phyloP scores from a whole-genome alignment of 2,797 vertebrate species.

The Schizothorax lantsangensis region DNA sequence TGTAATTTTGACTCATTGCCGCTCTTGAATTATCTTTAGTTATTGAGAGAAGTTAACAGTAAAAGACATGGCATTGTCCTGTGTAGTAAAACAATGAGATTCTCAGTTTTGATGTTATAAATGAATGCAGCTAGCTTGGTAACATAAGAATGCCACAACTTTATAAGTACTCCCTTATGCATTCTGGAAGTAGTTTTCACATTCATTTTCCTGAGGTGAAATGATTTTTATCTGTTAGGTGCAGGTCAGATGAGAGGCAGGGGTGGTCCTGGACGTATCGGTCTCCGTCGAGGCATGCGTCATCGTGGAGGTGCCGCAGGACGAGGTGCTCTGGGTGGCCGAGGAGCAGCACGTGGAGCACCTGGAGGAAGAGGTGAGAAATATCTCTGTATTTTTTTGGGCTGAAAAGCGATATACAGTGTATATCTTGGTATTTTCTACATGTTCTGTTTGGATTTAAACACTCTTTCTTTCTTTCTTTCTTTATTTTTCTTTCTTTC shows the following conservation, averaged over 20 bases:
- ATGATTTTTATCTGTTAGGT: conserved; percentile 66
- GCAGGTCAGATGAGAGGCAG: conserved; percentile 84
- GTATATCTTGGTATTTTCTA: too few relatives aligned
- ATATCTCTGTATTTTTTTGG: too few relatives aligned
- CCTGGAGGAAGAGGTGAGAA: conserved; percentile 84
- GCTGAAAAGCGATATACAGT: too few relatives aligned
- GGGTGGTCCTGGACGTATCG: conserved; percentile 82
- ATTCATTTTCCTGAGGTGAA: background rate
- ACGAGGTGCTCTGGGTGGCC: conserved; percentile 80
- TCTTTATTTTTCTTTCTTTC: too few relatives aligned
- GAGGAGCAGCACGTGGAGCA: conserved; percentile 84
- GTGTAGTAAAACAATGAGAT: background rate
- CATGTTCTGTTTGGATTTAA: too few relatives aligned
- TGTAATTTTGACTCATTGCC: background rate
- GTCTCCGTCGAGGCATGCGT: conserved; percentile 84
- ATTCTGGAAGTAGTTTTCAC: background rate
- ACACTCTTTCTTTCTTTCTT: too few relatives aligned
- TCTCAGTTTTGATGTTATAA: background rate
- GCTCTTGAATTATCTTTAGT: background rate
- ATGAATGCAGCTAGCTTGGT: background rate
- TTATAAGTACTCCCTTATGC: background rate
- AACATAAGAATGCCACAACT: background rate
- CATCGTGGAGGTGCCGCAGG: conserved; percentile 82
- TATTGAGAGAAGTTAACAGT: background rate
- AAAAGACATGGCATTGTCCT: background rate